Percentiles rank a stretch among this genome's conserved stretches.
phyloP scores from a whole-genome alignment of 2,797 vertebrate genomes.

The Petrocephalus schoutedeni region DNA sequence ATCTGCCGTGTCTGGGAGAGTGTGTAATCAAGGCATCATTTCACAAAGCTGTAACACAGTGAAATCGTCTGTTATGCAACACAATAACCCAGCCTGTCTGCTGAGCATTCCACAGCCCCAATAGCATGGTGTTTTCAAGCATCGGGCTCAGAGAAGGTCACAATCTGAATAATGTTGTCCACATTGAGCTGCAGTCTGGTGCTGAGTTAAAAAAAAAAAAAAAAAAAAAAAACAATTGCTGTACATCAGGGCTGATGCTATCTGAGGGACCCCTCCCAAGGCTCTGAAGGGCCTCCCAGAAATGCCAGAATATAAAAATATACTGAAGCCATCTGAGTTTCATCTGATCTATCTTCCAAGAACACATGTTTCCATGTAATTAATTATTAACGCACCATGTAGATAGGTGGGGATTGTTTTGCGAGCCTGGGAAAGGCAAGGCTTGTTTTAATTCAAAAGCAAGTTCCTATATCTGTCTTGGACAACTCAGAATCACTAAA shows the following conservation, averaged over 20 bases:
- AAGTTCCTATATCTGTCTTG: neutral
- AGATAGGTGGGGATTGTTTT: neutral
- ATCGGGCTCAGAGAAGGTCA: neutral
- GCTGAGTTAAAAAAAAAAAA: neutral
- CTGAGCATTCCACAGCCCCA: neutral
- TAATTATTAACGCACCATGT: neutral
- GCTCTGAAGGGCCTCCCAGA: neutral
- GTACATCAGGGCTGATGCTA: neutral
- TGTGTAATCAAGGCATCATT: constrained; percentile 32
- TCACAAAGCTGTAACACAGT: constrained; percentile 15
- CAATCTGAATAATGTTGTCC: neutral
- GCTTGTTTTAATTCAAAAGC: neutral
- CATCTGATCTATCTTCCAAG: neutral
- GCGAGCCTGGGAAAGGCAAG: neutral
- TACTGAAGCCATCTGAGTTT: neutral
- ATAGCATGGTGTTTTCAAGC: neutral
- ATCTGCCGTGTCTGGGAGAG: constrained; percentile 32
- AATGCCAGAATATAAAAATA: neutral
- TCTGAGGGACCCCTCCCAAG: neutral
- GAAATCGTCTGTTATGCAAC: constrained; percentile 19
- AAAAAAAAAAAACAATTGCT: neutral
- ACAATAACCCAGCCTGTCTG: constrained; percentile 7
- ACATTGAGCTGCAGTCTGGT: neutral
- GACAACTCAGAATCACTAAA: neutral
- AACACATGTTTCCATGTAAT: neutral